Evolutionary conservation across 2,113 vertebrate genomes (phyloP).

Genomic region (Silurus glanis): DNA sequence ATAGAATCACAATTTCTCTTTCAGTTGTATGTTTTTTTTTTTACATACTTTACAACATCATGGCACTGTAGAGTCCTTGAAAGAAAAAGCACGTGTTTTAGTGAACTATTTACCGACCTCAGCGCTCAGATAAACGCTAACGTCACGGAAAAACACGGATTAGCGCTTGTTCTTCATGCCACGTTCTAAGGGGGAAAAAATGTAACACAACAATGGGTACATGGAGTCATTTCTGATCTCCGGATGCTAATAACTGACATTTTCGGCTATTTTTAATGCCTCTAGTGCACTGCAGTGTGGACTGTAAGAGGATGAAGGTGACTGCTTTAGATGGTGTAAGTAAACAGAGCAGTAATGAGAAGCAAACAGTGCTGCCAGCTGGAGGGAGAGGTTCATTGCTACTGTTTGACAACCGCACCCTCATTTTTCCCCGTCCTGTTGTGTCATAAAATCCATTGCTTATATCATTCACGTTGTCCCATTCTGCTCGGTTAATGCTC

Average conservation of each 20-base stretch:
- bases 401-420: conserved; percentile 36
- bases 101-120: not conserved
- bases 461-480: not conserved
- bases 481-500: not conserved
- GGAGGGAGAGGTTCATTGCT: conserved; percentile 7
- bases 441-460: conserved; percentile 36
- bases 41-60: not conserved
- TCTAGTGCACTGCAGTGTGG: not conserved
- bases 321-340: conserved; percentile 9
- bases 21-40: not conserved
- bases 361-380: conserved; percentile 22
- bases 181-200: not conserved
- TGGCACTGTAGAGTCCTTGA: not conserved
- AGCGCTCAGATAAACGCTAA: not conserved
- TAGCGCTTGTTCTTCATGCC: not conserved
- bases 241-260: not conserved
- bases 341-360: conserved; percentile 41
- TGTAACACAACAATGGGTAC: not conserved
- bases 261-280: not conserved
- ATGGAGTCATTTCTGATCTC: not conserved
- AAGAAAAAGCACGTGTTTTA: not conserved
- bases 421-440: conserved; percentile 1
- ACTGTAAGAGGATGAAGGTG: conserved; percentile 7
- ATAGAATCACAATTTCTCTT: conserved; percentile 23
- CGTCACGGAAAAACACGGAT: not conserved